Conservation (phyloP, 2,888 invertebrate genomes). For the Euzophera pinguis region DNA sequence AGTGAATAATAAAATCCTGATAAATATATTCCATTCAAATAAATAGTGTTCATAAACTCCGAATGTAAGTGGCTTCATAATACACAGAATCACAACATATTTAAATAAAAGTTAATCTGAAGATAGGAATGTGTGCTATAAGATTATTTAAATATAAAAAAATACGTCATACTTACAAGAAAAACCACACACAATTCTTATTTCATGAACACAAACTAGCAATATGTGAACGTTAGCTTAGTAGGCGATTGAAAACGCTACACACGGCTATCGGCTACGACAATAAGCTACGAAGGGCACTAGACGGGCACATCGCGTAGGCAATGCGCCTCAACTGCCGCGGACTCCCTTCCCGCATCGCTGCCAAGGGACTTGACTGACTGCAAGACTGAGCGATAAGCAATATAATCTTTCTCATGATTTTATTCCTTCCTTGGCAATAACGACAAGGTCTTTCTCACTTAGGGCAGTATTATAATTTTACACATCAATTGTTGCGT, state of each 20-base stretch:
- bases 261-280: neutral
- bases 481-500: too few relatives aligned
- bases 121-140: too few relatives aligned
- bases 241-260: slow-evolving; percentile 16
- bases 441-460: neutral
- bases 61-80: too few relatives aligned
- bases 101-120: too few relatives aligned
- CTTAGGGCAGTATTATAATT: too few relatives aligned
- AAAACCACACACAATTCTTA: neutral
- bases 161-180: slow-evolving; percentile 9
- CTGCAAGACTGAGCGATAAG: slow-evolving; percentile 8
- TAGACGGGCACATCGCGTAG: slow-evolving; percentile 54
- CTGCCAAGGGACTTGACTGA: slow-evolving; percentile 28
- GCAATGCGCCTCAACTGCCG: slow-evolving; percentile 62
- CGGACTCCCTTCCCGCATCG: slow-evolving; percentile 30
- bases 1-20: too few relatives aligned
- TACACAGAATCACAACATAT: too few relatives aligned
- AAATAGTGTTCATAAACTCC: too few relatives aligned
- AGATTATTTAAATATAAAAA: neutral
- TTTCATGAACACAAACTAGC: slow-evolving; percentile 16
- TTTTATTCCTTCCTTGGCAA: neutral
- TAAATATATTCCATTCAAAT: too few relatives aligned
- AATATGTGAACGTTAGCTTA: slow-evolving; percentile 33
- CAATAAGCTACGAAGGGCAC: slow-evolving; percentile 24
- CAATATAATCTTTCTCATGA: neutral